A percentile compares a stretch with the other conserved stretches of the same genome.
Evolutionary conservation across 2,888 invertebrate genomes (phyloP).

Genomic region (Ophioninae sp.): DNA sequence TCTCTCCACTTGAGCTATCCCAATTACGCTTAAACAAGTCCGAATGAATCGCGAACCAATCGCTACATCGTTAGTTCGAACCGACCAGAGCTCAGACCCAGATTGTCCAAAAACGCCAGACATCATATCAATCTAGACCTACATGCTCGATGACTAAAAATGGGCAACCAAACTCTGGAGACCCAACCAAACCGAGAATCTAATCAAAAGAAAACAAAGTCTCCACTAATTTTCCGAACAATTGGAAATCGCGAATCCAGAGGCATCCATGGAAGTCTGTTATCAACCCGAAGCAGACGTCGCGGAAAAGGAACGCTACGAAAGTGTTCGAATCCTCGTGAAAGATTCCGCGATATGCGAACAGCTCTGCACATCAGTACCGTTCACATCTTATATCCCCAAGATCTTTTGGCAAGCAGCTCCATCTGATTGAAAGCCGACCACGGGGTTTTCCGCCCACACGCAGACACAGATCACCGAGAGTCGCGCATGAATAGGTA

Average conservation of each 20-base stretch:
- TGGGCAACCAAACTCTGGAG: too few relatives aligned
- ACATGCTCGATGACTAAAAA: too few relatives aligned
- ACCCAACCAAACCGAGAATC: too few relatives aligned
- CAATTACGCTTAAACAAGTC: too few relatives aligned
- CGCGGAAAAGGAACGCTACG: conserved; percentile 10
- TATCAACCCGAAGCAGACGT: not conserved
- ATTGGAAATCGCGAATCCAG: conserved; percentile 52
- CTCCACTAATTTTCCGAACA: conserved; percentile 35
- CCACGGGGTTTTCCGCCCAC: not conserved
- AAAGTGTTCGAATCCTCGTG: conserved; percentile 37
- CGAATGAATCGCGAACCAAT: too few relatives aligned
- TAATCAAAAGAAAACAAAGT: conserved; percentile 9
- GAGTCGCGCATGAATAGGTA: too few relatives aligned
- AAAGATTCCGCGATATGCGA: conserved; percentile 5
- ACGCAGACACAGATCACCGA: not conserved
- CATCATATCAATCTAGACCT: too few relatives aligned
- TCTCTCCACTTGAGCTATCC: too few relatives aligned
- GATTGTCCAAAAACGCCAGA: too few relatives aligned
- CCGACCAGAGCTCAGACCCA: too few relatives aligned
- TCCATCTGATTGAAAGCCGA: not conserved
- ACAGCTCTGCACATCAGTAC: not conserved
- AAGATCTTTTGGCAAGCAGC: not conserved
- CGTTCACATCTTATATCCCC: conserved; percentile 4
- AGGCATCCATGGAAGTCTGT: conserved; percentile 17
- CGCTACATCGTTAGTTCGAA: too few relatives aligned